Evolutionary conservation across 2,888 invertebrate species (phyloP), one percentile per base, ranked within the genome.

Genomic region (Hydrotaea diabolus): DNA sequence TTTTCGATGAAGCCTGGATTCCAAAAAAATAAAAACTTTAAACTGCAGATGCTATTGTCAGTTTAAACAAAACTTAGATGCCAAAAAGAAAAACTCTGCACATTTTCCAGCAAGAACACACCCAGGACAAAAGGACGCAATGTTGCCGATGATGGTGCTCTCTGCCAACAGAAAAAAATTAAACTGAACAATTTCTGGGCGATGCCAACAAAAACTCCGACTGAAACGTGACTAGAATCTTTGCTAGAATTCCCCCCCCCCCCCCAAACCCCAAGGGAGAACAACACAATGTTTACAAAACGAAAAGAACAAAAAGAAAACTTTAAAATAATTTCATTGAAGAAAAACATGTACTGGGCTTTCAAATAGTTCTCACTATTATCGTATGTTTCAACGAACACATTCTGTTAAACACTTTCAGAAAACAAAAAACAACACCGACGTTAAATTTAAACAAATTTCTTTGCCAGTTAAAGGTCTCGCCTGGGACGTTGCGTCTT

Each of bases 351-450:
- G 53, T 53, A n/a, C 53, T 53, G 8, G 53, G 39, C 3, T 39
- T 11, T 39, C 19, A 53, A 53, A 53, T 53, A n/a, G 53, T 53
- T 53, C 53, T 53, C 53, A 53, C 53, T 53, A 53, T 53, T 53
- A 53, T 53, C 3, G 8, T 39, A 8, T 39, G 9, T 1, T 53
- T 53, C 2, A 17, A 53, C 8, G 53, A 53, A 53, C 19, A 53
- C 15, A 53, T 53, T 15, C 17, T n/a, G 17, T 53, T 19, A 53
- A 53, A 53, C 53, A 53, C 53, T 53, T 53, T 53, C 53, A n/a
- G 17, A 53, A n/a, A 53, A 53, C 2, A 53, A 19, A 46, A n/a
- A n/a, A 46, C 46, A n/a, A n/a, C 3, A 36, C 5, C 39, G 13
- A n/a, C 53, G 53, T 53, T 53, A 17, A 53, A 53, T 53, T 53